Conservation (phyloP, 2,113 vertebrate species). For the Vombatus ursinus region DNA sequence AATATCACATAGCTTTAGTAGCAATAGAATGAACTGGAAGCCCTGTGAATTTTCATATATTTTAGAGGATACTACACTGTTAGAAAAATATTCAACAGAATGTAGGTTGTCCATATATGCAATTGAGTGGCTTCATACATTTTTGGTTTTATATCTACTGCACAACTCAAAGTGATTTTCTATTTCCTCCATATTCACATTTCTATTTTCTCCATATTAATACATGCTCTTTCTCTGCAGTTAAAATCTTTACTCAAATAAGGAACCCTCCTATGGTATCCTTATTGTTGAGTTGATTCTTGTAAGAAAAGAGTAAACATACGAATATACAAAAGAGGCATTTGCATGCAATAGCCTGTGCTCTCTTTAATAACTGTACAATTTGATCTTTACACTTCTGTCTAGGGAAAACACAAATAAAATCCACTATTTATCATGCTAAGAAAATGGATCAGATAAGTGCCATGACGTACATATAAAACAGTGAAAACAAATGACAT, state of each 20-base stretch:
- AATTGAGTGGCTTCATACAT: conserved; percentile 70
- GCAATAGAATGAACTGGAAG: conserved; percentile 75
- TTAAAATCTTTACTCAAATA: conserved; percentile 70
- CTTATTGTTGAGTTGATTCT: conserved; percentile 65
- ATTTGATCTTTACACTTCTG: conserved; percentile 71
- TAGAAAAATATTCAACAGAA: conserved; percentile 70
- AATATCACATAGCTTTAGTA: conserved; percentile 74
- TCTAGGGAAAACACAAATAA: conserved; percentile 70
- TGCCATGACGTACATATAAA: conserved; percentile 73
- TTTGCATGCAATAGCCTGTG: conserved; percentile 73
- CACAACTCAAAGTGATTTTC: conserved; percentile 70
- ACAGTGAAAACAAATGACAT: conserved; percentile 81
- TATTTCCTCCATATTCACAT: conserved; percentile 43
- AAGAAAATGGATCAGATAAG: conserved; percentile 75
- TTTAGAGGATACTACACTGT: conserved; percentile 64
- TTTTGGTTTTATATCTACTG: conserved; percentile 75
- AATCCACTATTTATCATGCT: conserved; percentile 74
- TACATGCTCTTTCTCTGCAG: conserved; percentile 72
- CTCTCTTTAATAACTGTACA: conserved; percentile 73
- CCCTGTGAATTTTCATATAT: conserved; percentile 71
- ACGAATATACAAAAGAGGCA: conserved; percentile 77
- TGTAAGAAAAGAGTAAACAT: conserved; percentile 76
- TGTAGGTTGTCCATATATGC: conserved; percentile 63
- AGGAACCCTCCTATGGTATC: conserved; percentile 67
- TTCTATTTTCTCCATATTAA: conserved; percentile 43